These are phyloP conservation scores for Polypterus bichir DNA, from an alignment of 2,113 vertebrate genomes.

Conservation along the genomic window DNA sequence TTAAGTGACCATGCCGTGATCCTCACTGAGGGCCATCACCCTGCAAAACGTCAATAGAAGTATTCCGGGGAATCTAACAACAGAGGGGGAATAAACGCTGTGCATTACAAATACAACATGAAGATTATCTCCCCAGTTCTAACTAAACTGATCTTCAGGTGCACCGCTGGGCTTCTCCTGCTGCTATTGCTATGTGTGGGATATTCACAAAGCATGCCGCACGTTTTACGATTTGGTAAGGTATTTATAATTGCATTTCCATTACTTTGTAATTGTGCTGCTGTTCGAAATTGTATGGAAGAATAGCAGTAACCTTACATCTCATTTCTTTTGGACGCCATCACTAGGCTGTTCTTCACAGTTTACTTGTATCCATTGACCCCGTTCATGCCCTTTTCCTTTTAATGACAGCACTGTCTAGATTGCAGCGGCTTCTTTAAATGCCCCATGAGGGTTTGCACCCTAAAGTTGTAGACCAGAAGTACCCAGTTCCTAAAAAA, in stretches of 20 bases:
- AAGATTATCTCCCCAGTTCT: slow-evolving; percentile 72
- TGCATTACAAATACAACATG: slow-evolving; percentile 71
- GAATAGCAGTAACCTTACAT: not conserved
- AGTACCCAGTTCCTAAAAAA: too few species aligned
- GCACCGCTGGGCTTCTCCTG: slow-evolving; percentile 66
- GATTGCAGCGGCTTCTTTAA: too few species aligned
- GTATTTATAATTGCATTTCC: slow-evolving; percentile 16
- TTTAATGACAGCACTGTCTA: too few species aligned
- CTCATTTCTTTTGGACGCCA: slow-evolving; percentile 9
- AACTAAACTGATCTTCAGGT: slow-evolving; percentile 73
- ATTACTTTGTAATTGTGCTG: too few species aligned
- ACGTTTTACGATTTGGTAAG: slow-evolving; percentile 97
- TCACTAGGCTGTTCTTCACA: slow-evolving; percentile 15
- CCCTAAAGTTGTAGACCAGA: too few species aligned
- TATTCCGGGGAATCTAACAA: slow-evolving; percentile 62
- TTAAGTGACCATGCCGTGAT: slow-evolving; percentile 90
- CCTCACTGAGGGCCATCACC: slow-evolving; percentile 56
- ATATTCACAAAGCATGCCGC: slow-evolving; percentile 86
- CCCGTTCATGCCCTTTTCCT: slow-evolving; percentile 3
- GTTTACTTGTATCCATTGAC: slow-evolving; percentile 22
- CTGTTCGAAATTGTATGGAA: too few species aligned
- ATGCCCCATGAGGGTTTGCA: too few species aligned
- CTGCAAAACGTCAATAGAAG: slow-evolving; percentile 53
- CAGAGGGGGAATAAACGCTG: slow-evolving; percentile 63
- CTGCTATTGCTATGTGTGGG: slow-evolving; percentile 83